Percentiles rank a stretch among this genome's conserved stretches.
Evolutionary conservation across 1,140 invertebrate genomes (phyloP).

Genomic region (Triops longicaudatus): DNA sequence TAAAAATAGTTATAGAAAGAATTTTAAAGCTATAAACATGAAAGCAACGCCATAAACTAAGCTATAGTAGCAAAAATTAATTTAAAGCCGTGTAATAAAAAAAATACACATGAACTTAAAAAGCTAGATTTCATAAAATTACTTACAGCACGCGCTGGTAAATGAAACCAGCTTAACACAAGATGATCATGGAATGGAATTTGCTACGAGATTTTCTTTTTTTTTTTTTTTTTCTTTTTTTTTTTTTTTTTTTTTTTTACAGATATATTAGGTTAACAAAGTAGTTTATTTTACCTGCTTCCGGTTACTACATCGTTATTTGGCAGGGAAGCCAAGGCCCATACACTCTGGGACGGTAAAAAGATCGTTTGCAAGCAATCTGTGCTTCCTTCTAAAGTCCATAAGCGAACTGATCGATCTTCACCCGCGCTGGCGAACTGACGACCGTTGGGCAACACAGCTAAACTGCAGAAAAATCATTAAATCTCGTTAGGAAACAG

Average conservation of each 20-base stretch:
- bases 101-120: too few species aligned
- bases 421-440: conserved; percentile 71
- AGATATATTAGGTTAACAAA: too few species aligned
- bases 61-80: too few species aligned
- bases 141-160: too few species aligned
- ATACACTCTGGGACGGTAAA: conserved; percentile 78
- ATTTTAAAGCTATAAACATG: too few species aligned
- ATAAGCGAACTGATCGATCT: conserved; percentile 76
- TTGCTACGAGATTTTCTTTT: not conserved
- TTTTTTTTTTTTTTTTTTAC: not conserved
- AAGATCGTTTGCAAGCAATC: conserved; percentile 57
- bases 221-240: not conserved
- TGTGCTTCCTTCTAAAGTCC: conserved; percentile 45
- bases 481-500: not conserved
- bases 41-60: too few species aligned
- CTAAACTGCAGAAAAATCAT: conserved; percentile 42
- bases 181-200: too few species aligned
- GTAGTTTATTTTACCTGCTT: conserved; percentile 46
- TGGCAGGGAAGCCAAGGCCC: conserved; percentile 66
- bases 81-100: too few species aligned
- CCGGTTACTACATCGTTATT: conserved; percentile 90
- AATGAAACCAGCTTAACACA: too few species aligned
- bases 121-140: too few species aligned
- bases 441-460: conserved; percentile 49
- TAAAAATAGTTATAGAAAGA: too few species aligned